Evolutionary conservation across 2,888 invertebrate species (phyloP), one percentile per base, ranked within the genome.

Genomic region (Chaitophorus viminalis): DNA sequence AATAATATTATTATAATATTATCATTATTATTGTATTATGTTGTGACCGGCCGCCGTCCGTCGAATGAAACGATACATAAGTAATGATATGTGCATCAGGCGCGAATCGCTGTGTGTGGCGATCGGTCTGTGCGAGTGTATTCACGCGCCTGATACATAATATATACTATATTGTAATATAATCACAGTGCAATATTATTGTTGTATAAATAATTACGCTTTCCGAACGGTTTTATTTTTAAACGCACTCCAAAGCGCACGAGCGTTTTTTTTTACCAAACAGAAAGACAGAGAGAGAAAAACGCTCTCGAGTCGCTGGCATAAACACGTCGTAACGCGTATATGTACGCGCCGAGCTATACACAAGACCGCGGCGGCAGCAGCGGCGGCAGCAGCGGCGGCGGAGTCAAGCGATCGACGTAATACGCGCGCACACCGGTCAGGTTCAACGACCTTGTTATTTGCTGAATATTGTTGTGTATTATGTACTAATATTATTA

Each of bases 361-460:
- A 33, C 60, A 18, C 68, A 25, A 82, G 72, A 52, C 54, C n/a
- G 25, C 39, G 36, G 25, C 46, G 46, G 74, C 60, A 36, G 54
- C 74, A 54, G 46, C 36, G 6, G 36, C 36, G 36, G 36, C 31
- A 39, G 75, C 65, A 65, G 39, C 82, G 36, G 74, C 60, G 54
- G 54, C 54, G 74, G 52, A n/a, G n/a, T 79, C 31, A 36, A 52
- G 72, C 83, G 83, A 84, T 76, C 70, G 86, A 86, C 86, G 86
- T 86, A 86, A 84, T 83, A 83, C 75, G 65, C 83, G 75, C 60
- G 39, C 74, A 6, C 36, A 36, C 36, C 18, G 54, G 86, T 46
- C 14, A 46, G 46, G 46, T 86, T 86, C 86, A 86, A 79, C 72
- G 86, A 86, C 86, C 86, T 86, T 86, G 75, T 84, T 84, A 75